Evolutionary conservation across 2,797 vertebrate genomes (phyloP).

Genomic region (Xiphorhynchus erythropygius): DNA sequence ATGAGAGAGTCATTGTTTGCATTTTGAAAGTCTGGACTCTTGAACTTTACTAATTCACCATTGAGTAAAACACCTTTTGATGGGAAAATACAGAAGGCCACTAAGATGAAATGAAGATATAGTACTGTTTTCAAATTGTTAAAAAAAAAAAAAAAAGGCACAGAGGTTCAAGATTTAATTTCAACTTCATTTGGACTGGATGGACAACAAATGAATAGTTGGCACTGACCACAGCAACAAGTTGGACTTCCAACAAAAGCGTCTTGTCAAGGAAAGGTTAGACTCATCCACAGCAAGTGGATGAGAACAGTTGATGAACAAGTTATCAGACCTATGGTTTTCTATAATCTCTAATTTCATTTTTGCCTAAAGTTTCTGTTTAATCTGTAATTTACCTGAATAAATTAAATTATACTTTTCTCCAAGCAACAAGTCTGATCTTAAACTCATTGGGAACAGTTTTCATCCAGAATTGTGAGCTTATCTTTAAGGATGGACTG

Average conservation of each 20-base stretch:
- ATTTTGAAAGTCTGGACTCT: background rate
- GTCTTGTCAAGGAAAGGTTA: background rate
- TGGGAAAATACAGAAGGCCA: background rate
- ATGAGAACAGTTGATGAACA: background rate
- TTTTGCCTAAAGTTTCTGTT: background rate
- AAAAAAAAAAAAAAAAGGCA: background rate
- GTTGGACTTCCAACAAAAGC: background rate
- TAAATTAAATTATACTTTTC: background rate
- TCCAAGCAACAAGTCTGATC: background rate
- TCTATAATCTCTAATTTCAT: background rate
- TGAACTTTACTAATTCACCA: background rate
- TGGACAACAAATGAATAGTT: background rate
- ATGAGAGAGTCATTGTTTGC: background rate
- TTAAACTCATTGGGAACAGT: background rate
- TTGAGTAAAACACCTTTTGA: background rate
- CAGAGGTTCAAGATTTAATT: background rate
- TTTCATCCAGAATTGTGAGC: accelerated
- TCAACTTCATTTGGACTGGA: background rate
- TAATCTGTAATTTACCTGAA: background rate
- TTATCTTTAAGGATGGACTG: background rate
- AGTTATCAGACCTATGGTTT: background rate
- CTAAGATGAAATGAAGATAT: background rate
- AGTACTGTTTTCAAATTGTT: background rate
- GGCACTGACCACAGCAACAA: background rate
- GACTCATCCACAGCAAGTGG: background rate